Evolutionary conservation across 2,888 invertebrate genomes (phyloP).

Genomic region (Rhorus exstirpatorius): DNA sequence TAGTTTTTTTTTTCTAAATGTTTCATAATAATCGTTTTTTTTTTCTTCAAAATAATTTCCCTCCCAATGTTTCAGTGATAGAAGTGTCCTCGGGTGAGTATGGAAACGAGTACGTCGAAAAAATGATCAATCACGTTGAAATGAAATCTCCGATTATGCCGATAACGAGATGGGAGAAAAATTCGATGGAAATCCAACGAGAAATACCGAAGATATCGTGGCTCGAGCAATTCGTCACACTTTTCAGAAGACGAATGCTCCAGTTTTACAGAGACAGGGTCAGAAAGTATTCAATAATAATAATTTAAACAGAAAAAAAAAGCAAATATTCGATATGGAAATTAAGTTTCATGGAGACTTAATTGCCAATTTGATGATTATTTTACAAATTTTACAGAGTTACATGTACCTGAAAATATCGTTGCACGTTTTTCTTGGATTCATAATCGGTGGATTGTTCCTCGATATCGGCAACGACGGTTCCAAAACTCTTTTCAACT

Average conservation of each 20-base stretch:
- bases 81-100: slow-evolving; percentile 94
- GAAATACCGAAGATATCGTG: slow-evolving; percentile 88
- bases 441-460: slow-evolving; percentile 91
- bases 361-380: background rate
- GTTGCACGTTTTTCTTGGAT: slow-evolving; percentile 90
- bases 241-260: slow-evolving; percentile 90
- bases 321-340: background rate
- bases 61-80: slow-evolving; percentile 88
- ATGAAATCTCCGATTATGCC: slow-evolving; percentile 82
- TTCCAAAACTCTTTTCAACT: slow-evolving; percentile 93
- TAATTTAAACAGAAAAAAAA: slow-evolving; percentile 18
- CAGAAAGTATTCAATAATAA: slow-evolving; percentile 68
- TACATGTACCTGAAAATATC: slow-evolving; percentile 91
- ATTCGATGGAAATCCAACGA: slow-evolving; percentile 85
- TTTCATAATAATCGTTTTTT: slow-evolving; percentile 1
- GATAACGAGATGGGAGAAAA: slow-evolving; percentile 61
- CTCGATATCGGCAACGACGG: slow-evolving; percentile 92
- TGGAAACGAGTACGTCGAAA: slow-evolving; percentile 89
- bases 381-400: slow-evolving; percentile 86
- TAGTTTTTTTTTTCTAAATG: too few species aligned
- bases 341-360: background rate
- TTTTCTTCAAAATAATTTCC: slow-evolving; percentile 16
- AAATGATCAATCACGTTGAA: slow-evolving; percentile 90
- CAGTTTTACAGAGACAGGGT: slow-evolving; percentile 93
- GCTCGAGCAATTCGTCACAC: slow-evolving; percentile 90